Conservation (phyloP, 1,140 invertebrate species). For the Contarinia nasturtii region DNA sequence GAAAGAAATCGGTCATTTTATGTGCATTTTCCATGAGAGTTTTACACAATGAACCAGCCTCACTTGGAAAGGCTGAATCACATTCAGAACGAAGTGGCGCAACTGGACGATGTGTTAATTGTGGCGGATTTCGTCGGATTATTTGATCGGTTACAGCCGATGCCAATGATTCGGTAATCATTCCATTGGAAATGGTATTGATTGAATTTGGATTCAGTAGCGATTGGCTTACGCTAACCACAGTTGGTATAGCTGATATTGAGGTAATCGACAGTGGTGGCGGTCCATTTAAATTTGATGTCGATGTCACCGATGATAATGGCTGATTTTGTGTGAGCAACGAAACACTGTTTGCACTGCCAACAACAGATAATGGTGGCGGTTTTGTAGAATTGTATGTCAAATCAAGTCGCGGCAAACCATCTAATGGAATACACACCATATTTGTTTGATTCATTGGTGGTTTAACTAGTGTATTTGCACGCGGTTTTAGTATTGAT, state of each 20-base stretch:
- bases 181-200: not conserved
- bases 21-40: conserved; percentile 26
- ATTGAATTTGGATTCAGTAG: not conserved
- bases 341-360: not conserved
- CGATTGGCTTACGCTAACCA: not conserved
- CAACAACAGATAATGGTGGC: not conserved
- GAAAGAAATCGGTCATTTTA: conserved; percentile 32
- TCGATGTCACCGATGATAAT: not conserved
- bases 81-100: conserved; percentile 22
- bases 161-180: conserved; percentile 11
- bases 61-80: conserved; percentile 19
- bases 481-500: not conserved
- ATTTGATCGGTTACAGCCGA: conserved; percentile 20
- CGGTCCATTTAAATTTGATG: not conserved
- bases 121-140: conserved; percentile 18
- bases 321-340: conserved; percentile 9
- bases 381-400: not conserved
- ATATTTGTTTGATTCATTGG: conserved; percentile 3
- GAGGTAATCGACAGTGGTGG: conserved; percentile 1
- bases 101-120: conserved; percentile 21
- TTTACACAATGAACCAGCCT: conserved; percentile 22
- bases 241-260: conserved; percentile 2
- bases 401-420: conserved; percentile 2
- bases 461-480: not conserved
- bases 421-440: not conserved